Evolutionary conservation across 2,797 vertebrate genomes (phyloP).

Genomic region (Bovichtus diacanthus): DNA sequence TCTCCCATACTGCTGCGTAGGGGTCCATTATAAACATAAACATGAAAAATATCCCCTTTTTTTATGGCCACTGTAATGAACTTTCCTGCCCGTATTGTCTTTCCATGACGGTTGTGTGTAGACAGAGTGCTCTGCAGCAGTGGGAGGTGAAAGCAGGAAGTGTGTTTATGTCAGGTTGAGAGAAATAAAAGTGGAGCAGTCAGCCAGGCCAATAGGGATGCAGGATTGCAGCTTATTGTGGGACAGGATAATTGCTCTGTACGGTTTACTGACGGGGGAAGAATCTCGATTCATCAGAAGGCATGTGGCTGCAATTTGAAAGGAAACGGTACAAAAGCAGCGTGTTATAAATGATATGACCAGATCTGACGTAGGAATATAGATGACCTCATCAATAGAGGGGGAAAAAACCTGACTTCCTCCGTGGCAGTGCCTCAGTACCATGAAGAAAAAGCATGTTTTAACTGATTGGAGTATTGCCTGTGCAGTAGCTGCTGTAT

Average conservation of each 20-base stretch:
- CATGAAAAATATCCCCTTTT: slow-evolving; percentile 7
- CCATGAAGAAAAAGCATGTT: slow-evolving; percentile 38
- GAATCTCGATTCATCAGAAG: slow-evolving; percentile 44
- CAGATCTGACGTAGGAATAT: slow-evolving; percentile 19
- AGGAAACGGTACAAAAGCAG: slow-evolving; percentile 27
- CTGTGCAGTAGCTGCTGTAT: slow-evolving; percentile 55
- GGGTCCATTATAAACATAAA: slow-evolving; percentile 18
- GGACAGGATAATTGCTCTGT: slow-evolving; percentile 55
- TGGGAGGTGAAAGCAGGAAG: slow-evolving; percentile 38
- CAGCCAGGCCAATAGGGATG: slow-evolving; percentile 35
- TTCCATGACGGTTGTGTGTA: neutral
- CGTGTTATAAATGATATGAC: neutral
- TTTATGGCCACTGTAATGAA: neutral
- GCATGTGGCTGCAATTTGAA: slow-evolving; percentile 31
- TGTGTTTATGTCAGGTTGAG: slow-evolving; percentile 40
- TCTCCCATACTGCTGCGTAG: neutral
- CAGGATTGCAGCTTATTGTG: slow-evolving; percentile 55
- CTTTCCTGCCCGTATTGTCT: neutral
- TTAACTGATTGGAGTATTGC: slow-evolving; percentile 43
- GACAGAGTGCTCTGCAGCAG: slow-evolving; percentile 9
- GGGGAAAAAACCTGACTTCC: neutral
- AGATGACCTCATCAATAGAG: slow-evolving; percentile 32
- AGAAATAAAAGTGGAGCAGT: slow-evolving; percentile 54
- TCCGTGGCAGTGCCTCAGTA: slow-evolving; percentile 4
- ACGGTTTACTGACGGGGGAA: slow-evolving; percentile 24